These are phyloP conservation scores for Zapus hudsonius DNA, from an alignment of 2,113 vertebrate genomes.

Conservation along the genomic window DNA sequence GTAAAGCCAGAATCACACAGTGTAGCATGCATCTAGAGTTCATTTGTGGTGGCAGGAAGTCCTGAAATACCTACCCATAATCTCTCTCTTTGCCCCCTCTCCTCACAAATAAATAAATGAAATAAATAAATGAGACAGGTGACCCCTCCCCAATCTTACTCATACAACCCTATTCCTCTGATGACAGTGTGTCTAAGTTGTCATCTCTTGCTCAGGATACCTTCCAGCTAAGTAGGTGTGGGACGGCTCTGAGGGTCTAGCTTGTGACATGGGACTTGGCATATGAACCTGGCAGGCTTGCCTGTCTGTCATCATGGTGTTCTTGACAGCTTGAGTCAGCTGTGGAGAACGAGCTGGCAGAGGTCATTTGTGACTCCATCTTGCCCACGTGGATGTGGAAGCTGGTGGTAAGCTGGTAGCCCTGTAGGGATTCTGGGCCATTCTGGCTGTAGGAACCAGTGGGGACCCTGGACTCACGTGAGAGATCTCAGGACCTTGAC, in stretches of 20 bases:
- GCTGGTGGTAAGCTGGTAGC: accelerated
- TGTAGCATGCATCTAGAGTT: too few species aligned
- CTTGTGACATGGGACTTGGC: background rate
- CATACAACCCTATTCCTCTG: accelerated
- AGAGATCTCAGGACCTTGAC: background rate
- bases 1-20: too few species aligned
- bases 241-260: background rate
- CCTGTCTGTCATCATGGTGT: background rate
- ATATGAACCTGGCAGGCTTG: accelerated
- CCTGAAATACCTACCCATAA: too few species aligned
- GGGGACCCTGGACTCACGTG: background rate
- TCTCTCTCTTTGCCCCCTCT: too few species aligned
- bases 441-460: accelerated
- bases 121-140: too few species aligned
- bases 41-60: too few species aligned
- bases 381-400: background rate
- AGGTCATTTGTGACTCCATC: background rate
- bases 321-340: background rate
- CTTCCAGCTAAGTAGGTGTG: accelerated
- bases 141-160: too few species aligned
- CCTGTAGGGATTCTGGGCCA: accelerated
- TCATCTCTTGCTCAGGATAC: background rate
- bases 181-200: background rate
- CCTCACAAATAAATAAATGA: too few species aligned
- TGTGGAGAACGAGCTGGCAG: background rate